Conservation (phyloP, 2,113 vertebrate genomes). For the Poicephalus meyeri region DNA sequence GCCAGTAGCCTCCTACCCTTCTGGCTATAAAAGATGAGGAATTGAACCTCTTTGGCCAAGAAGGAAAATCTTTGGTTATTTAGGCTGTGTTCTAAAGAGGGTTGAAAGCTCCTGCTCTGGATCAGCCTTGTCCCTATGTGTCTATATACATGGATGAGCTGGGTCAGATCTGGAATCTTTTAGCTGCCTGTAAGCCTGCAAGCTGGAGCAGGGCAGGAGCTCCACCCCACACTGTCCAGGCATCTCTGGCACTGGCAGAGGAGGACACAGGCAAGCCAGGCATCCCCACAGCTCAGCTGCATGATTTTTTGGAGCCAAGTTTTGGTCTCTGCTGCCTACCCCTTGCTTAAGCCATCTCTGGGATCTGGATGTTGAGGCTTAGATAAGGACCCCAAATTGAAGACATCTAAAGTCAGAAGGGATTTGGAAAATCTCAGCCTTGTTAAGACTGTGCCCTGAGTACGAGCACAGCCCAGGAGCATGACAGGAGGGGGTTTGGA, state of each 20-base stretch:
- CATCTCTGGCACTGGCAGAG: background rate
- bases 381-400: background rate
- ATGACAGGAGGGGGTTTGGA: background rate
- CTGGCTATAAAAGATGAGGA: background rate
- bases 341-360: background rate
- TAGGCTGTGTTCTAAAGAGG: background rate
- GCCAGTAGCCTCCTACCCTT: background rate
- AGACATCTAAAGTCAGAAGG: background rate
- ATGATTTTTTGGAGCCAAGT: background rate
- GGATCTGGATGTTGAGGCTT: background rate
- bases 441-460: background rate
- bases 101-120: background rate
- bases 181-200: background rate
- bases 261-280: background rate
- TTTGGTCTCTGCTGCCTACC: background rate
- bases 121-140: background rate
- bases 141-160: accelerated
- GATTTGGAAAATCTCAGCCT: background rate
- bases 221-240: accelerated
- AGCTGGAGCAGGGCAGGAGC: background rate
- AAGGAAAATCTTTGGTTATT: background rate
- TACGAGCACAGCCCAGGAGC: background rate
- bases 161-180: background rate
- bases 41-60: background rate
- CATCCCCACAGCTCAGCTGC: background rate